Evolutionary conservation across 2,888 invertebrate species (phyloP).

Genomic region (Torymus tubicola): DNA sequence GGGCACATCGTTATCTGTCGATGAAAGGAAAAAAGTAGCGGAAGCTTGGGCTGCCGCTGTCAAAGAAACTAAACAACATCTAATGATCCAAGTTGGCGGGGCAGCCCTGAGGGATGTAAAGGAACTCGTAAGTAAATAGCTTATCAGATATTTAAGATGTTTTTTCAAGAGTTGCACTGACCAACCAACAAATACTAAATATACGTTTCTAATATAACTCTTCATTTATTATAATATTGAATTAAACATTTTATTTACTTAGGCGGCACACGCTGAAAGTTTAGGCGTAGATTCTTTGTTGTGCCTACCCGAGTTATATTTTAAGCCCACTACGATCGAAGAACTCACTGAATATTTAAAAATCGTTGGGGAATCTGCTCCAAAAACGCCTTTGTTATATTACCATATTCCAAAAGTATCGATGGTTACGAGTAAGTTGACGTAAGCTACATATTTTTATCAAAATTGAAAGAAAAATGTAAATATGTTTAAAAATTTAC

Average conservation of each 20-base stretch:
- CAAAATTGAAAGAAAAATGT: not conserved
- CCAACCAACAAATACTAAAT: too few species aligned
- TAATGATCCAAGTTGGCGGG: slow-evolving; percentile 87
- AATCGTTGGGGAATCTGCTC: slow-evolving; percentile 84
- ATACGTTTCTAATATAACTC: too few species aligned
- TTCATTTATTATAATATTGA: not conserved
- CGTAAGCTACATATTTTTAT: too few species aligned
- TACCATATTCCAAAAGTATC: slow-evolving; percentile 79
- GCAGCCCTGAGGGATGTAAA: slow-evolving; percentile 82
- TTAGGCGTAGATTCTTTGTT: slow-evolving; percentile 83
- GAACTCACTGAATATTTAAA: slow-evolving; percentile 84
- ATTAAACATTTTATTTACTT: not conserved
- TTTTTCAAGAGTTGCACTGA: too few species aligned
- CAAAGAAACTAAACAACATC: slow-evolving; percentile 78
- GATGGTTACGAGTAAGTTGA: slow-evolving; percentile 42
- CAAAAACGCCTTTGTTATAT: slow-evolving; percentile 87
- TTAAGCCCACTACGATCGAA: slow-evolving; percentile 81
- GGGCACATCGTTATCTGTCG: slow-evolving; percentile 82
- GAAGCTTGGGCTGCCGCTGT: slow-evolving; percentile 82
- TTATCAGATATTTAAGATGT: too few species aligned
- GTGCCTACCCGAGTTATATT: slow-evolving; percentile 87
- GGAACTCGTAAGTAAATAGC: slow-evolving; percentile 79
- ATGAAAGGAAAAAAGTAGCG: slow-evolving; percentile 83
- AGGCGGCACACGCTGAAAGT: slow-evolving; percentile 84
- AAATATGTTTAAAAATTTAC: slow-evolving; percentile 63